phyloP scores from a whole-genome alignment of 1,140 invertebrate genomes.

The Halyomorpha halys region DNA sequence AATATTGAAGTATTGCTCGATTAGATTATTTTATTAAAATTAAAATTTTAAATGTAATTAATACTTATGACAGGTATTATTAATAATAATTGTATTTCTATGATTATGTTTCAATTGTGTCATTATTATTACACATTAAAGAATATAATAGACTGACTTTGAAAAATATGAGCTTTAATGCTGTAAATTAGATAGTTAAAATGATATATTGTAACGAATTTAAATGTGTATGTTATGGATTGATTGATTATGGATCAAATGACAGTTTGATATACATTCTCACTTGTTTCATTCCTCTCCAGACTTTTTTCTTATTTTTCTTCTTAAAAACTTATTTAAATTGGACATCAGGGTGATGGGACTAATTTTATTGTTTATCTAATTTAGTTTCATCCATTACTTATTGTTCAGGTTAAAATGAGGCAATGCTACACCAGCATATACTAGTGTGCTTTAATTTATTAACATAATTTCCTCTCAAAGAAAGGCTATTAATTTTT shows the following conservation, averaged over 20 bases:
- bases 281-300: background rate
- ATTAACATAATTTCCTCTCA: too few species aligned
- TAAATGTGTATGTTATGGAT: conserved; percentile 1
- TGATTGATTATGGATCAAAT: background rate
- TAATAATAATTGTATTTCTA: background rate
- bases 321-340: too few species aligned
- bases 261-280: background rate
- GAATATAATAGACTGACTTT: conserved; percentile 1
- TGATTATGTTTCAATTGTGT: background rate
- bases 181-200: conserved; percentile 2
- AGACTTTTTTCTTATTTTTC: background rate
- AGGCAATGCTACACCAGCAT: too few species aligned
- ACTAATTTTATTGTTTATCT: background rate
- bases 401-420: too few species aligned
- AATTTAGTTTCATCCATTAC: too few species aligned
- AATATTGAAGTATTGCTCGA: too few species aligned
- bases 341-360: background rate
- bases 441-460: too few species aligned
- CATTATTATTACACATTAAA: background rate
- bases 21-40: background rate
- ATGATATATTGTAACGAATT: background rate
- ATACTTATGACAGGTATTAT: conserved; percentile 3
- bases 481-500: too few species aligned
- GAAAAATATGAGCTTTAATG: conserved; percentile 4
- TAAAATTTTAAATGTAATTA: background rate